These are phyloP conservation scores for Dermolepida albohirtum DNA, from an alignment of 2,888 invertebrate genomes.

Conservation along the genomic window DNA sequence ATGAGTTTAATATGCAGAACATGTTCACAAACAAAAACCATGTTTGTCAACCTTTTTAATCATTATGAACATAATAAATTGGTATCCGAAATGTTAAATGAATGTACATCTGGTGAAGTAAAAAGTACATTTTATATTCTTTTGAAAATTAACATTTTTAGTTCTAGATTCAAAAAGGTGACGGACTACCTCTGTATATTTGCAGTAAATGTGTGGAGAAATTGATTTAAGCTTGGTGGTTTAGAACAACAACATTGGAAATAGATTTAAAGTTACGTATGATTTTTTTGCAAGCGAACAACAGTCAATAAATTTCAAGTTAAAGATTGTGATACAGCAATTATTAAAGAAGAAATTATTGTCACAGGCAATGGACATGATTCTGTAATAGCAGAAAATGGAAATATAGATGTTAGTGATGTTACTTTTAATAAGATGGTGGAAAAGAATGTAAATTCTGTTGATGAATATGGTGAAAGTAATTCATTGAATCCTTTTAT, in stretches of 20 bases:
- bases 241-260: neutral
- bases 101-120: neutral
- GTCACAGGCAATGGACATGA: too few species aligned
- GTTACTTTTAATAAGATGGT: too few species aligned
- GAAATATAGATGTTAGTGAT: too few species aligned
- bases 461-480: too few species aligned
- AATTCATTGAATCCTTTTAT: too few species aligned
- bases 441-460: too few species aligned
- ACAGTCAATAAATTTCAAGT: too few species aligned
- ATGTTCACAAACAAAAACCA: neutral
- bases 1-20: constrained; percentile 6
- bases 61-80: constrained; percentile 3
- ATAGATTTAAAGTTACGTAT: neutral
- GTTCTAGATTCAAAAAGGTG: neutral
- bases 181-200: constrained; percentile 1
- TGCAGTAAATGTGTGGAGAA: constrained; percentile 5
- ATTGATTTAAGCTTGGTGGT: constrained; percentile 5
- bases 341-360: too few species aligned
- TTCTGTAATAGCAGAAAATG: too few species aligned
- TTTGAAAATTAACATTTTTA: neutral
- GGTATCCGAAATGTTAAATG: constrained; percentile 1
- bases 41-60: neutral
- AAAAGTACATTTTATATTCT: neutral
- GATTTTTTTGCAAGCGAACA: too few species aligned
- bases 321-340: too few species aligned